Base-by-base conservation (phyloP, 1,140 invertebrate species). In the Centruroides sculpturatus region DNA sequence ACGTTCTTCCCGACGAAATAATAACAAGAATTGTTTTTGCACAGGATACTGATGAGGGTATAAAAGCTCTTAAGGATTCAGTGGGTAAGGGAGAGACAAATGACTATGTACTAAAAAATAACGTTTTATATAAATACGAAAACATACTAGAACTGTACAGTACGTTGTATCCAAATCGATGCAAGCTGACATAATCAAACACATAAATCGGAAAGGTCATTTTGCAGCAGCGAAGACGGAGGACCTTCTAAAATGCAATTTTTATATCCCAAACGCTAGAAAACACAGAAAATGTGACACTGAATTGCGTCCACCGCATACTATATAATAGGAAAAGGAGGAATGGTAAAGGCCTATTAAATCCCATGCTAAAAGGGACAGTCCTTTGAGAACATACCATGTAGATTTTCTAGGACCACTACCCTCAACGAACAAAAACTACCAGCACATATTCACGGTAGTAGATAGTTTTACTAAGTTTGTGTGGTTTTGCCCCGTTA, bases 391-490 rank as follows among this genome's bases (percentile, higher is more conserved):
- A 8, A 59, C 58, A 47, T 54, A 59, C 41, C 51, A 59, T 12
- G 23, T 55, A 10, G 51, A 55, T 48, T 59, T 59, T 47, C 11
- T 59, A 23, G 58, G 58, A 35, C 52, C 50, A 5, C 36, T 55
- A 1, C 58, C 50, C 13, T 54, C 51, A 4, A 59, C 50, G 5
- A 59, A 59, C 23, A 59, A 59, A 47, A 59, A 59, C 4, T 59
- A 54, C 47, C 49, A 59, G 35, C 35, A 59, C 47, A 48, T 59
- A 46, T 59, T 59, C 23, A 59, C 58, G n/a, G 35, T 59, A 12
- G n/a, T 59, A 10, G 58, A 54, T 53, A 41, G 51, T 11, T 59
- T 59, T 46, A 52, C 52, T 8, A 59, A 59, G 12, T 59, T 59
- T n/a, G 12, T 13, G 1, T 59, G 58, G 58, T 35, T 59, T 48